Evolutionary conservation across 2,113 vertebrate species (phyloP).

Genomic region (Stegostoma tigrinum): DNA sequence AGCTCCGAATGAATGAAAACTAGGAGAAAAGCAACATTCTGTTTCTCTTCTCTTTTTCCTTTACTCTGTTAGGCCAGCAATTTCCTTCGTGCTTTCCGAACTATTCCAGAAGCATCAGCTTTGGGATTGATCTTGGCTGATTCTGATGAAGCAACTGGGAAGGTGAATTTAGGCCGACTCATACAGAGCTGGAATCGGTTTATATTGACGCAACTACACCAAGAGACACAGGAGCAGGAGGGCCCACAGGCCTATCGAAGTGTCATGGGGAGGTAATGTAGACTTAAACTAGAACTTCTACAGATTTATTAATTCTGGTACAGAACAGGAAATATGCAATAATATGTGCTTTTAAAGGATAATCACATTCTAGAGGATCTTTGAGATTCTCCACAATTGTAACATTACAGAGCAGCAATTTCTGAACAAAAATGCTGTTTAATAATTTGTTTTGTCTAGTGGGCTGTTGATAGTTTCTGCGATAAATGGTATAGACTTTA

Average conservation of each 20-base stretch:
- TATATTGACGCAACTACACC: slow-evolving; percentile 94
- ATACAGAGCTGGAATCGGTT: slow-evolving; percentile 98
- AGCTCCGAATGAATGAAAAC: neutral
- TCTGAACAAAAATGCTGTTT: neutral
- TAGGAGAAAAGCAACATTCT: neutral
- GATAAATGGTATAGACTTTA: neutral
- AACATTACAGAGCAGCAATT: neutral
- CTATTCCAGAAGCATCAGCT: slow-evolving; percentile 90
- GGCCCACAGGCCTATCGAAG: slow-evolving; percentile 88
- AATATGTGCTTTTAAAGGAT: neutral
- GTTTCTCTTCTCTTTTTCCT: neutral
- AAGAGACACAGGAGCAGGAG: slow-evolving; percentile 95
- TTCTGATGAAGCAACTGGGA: slow-evolving; percentile 90
- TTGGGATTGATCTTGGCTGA: slow-evolving; percentile 91
- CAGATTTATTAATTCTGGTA: neutral
- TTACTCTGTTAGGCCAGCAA: slow-evolving; percentile 76
- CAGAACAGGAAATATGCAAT: neutral
- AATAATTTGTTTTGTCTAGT: neutral
- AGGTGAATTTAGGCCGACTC: slow-evolving; percentile 79
- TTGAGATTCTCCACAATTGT: neutral
- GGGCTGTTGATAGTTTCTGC: neutral
- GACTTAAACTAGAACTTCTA: neutral
- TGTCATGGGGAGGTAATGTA: slow-evolving; percentile 67
- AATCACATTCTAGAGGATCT: neutral
- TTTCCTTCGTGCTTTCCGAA: slow-evolving; percentile 91